Evolutionary conservation across 2,797 vertebrate genomes (phyloP), one percentile per base, ranked within the genome.

Genomic region (Coranthus polyacanthus): DNA sequence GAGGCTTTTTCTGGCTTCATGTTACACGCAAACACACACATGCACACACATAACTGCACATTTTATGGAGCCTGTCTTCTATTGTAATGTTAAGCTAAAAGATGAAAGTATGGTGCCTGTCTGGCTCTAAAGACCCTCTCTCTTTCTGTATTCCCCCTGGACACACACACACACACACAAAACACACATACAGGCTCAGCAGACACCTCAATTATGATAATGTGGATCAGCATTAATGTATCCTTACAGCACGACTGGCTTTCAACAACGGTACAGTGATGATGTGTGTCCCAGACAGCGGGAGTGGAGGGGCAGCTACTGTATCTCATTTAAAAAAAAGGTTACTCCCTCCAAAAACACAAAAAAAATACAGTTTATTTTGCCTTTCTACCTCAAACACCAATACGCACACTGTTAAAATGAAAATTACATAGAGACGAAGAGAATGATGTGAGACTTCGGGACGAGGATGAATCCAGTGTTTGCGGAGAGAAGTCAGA

Each of bases 121-220:
- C 86, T 85, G 70, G 79, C 76, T 78, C 67, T 84, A 85, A 86
- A 88, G 75, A 83, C 72, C 77, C 68, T 55, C 70, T 46, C 60
- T 67, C 41, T 78, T 69, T 81, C 60, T 85, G 76, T 85, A 83
- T 87, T 89, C 87, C 83, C 86, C 18, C 22, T 39, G 60, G 83
- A 81, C 20, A 15, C 67, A 67, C 69, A 71, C 63, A 78, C 75
- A 67, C 61, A 69, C 17, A 11, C 79, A 78, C 65, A 83, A 84
- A 80, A 65, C 56, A 81, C 85, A 89, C 79, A 84, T 68, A 73
- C 69, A 70, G 75, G 77, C 85, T 79, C 83, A 84, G 89, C 89
- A 89, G 86, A 90, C 89, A 90, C 90, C 87, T 91, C 88, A 93
- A 93, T 92, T 92, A 92, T 88, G 90, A 90, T 93, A 93, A 93